Base-by-base conservation (phyloP, 2,113 vertebrate genomes). In the Eleginops maclovinus region DNA sequence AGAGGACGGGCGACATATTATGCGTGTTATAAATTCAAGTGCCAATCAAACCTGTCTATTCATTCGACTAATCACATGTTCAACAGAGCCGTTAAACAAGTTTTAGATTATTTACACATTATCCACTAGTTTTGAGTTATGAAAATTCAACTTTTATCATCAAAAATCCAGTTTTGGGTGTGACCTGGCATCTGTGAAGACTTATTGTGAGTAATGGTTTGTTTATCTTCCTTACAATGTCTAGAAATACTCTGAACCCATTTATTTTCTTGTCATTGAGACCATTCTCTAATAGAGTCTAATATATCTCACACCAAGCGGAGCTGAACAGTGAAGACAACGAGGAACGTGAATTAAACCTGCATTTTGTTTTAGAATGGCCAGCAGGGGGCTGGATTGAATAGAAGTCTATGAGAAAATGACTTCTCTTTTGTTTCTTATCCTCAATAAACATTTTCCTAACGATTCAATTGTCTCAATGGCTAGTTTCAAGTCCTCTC, bases 161-260 rank as follows among this genome's bases (percentile, higher is more conserved):
- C 17, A 51, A 43, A 72, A 1, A 22, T 10, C 3, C n/a, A 36
- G 22, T 61, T 54, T 71, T 72, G 73, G 73, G 73, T 66, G 70
- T 56, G 59, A 55, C 66, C 53, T 2, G 31, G 6, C 41, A 31
- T 41, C 36, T 62, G 60, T 56, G n/a, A 41, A 59, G 43, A 70
- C 68, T 67, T 46, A 64, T 77, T 84, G 58, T 79, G 31, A 26
- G 66, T 56, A 4, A 2, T 41, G 56, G 50, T 68, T 66, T 80
- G 70, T 87, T 70, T 81, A 67, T 70, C 62, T 36, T 70, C 56
- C 17, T 53, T 21, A 16, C 44, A 4, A 4, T 24, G 55, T 74
- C 60, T 40, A 28, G 24, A 72, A 79, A 84, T 68, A 77, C 75
- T 75, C 41, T 10, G 44, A 81, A 54, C n/a, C 43, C 28, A 47